These are phyloP conservation scores for Nineta flava DNA, from an alignment of 2,888 invertebrate genomes.

Conservation along the genomic window DNA sequence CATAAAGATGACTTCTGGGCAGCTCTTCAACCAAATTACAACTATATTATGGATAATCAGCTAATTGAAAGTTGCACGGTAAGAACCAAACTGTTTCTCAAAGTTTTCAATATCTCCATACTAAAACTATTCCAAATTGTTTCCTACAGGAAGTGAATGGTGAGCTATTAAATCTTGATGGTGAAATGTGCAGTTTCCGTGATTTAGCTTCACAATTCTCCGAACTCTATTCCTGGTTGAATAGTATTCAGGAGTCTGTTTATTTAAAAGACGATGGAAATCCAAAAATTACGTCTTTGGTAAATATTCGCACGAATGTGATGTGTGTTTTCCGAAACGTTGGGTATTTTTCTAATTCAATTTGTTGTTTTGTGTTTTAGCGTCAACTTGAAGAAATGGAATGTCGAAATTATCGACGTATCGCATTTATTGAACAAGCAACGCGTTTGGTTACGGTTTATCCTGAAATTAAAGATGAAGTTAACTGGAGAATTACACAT, in stretches of 20 bases:
- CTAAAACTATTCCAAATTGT: background rate
- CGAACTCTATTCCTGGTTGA: constrained; percentile 68
- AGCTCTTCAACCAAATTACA: constrained; percentile 77
- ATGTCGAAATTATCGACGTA: constrained; percentile 52
- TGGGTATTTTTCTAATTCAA: too few species aligned
- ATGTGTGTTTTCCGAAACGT: too few species aligned
- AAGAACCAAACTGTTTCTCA: too few species aligned
- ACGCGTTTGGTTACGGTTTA: constrained; percentile 47
- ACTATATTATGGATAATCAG: constrained; percentile 90
- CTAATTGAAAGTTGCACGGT: constrained; percentile 75
- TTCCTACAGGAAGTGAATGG: constrained; percentile 54
- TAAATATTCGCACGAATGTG: background rate
- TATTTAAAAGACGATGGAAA: constrained; percentile 48
- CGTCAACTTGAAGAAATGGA: constrained; percentile 60
- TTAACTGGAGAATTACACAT: constrained; percentile 55
- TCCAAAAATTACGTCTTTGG: background rate
- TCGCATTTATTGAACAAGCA: constrained; percentile 65
- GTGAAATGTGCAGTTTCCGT: constrained; percentile 53
- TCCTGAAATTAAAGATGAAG: constrained; percentile 46
- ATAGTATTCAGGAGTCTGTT: constrained; percentile 59
- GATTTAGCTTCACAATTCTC: constrained; percentile 66
- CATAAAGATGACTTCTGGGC: constrained; percentile 85
- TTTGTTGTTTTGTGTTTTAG: constrained; percentile 27
- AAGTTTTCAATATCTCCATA: background rate
- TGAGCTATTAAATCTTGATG: constrained; percentile 50